Conservation (phyloP, 2,888 invertebrate species). For the Drosophila koepferae region DNA sequence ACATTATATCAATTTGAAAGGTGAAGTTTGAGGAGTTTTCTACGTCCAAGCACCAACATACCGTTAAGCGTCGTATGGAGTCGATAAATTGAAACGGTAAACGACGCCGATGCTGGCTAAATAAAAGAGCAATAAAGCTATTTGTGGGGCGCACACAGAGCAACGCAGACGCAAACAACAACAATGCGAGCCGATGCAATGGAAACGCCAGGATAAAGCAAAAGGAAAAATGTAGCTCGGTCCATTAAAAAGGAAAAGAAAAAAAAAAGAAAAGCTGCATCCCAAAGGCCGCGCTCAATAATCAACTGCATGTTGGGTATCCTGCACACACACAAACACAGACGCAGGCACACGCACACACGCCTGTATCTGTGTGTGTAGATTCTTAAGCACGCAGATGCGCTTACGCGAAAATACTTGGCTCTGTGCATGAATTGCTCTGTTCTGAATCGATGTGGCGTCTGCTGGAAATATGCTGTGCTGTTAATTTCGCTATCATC, state of each 20-base stretch:
- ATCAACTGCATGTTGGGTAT: constrained; percentile 58
- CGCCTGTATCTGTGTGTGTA: no score
- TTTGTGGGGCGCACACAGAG: constrained; percentile 49
- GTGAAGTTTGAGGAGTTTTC: constrained; percentile 10
- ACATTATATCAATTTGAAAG: constrained; percentile 16
- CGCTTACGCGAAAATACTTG: constrained; percentile 11
- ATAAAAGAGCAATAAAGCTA: constrained; percentile 74
- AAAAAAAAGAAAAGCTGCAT: constrained; percentile 18
- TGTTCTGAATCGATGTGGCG: constrained; percentile 18
- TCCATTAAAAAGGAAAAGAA: constrained; percentile 53
- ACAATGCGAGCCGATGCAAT: constrained; percentile 14
- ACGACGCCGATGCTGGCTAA: constrained; percentile 59
- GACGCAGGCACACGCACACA: background rate
- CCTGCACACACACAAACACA: background rate
- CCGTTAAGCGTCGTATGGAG: constrained; percentile 20
- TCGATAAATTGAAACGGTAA: constrained; percentile 66
- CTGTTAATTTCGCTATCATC: constrained; percentile 58
- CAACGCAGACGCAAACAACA: constrained; percentile 45
- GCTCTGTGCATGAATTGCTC: constrained; percentile 6
- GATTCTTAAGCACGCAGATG: constrained; percentile 2
- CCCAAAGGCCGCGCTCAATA: constrained; percentile 51
- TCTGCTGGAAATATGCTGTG: constrained; percentile 45
- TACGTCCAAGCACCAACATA: constrained; percentile 1
- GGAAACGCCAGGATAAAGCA: constrained; percentile 24
- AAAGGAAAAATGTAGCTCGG: constrained; percentile 49